phyloP scores from a whole-genome alignment of 2,113 vertebrate genomes.

The Corythornis madagascariensis region DNA sequence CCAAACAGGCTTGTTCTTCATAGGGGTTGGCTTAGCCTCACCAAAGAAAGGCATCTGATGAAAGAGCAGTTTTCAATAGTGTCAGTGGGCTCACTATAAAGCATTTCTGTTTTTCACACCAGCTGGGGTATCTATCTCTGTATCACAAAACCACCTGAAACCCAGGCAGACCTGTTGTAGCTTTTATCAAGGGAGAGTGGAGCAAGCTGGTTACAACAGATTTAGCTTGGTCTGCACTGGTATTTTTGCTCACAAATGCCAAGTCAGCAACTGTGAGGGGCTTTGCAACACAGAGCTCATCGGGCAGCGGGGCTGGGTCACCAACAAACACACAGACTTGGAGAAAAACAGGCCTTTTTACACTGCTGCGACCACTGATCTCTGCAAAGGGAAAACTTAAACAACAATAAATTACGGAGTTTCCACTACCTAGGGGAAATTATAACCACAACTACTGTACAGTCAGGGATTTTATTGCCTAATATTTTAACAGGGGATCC shows the following conservation, averaged over 20 bases:
- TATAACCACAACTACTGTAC: constrained; percentile 32
- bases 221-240: fast-evolving
- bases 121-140: too few species aligned
- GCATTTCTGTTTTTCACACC: neutral
- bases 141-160: neutral
- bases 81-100: neutral
- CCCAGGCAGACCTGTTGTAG: neutral
- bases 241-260: neutral
- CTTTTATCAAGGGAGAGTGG: neutral
- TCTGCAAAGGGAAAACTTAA: neutral
- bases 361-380: neutral
- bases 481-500: constrained; percentile 61
- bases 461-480: constrained; percentile 57
- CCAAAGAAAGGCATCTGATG: neutral
- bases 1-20: neutral
- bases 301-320: neutral
- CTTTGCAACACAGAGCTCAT: neutral
- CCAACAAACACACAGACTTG: fast-evolving
- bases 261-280: neutral
- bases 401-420: constrained; percentile 31
- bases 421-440: constrained; percentile 62
- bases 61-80: neutral
- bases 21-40: fast-evolving
- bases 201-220: neutral
- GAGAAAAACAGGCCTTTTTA: neutral